A percentile compares a stretch with the other conserved stretches of the same genome.
These are phyloP conservation scores for Sesamia nonagrioides DNA, from an alignment of 1,140 invertebrate species.

Conservation along the genomic window DNA sequence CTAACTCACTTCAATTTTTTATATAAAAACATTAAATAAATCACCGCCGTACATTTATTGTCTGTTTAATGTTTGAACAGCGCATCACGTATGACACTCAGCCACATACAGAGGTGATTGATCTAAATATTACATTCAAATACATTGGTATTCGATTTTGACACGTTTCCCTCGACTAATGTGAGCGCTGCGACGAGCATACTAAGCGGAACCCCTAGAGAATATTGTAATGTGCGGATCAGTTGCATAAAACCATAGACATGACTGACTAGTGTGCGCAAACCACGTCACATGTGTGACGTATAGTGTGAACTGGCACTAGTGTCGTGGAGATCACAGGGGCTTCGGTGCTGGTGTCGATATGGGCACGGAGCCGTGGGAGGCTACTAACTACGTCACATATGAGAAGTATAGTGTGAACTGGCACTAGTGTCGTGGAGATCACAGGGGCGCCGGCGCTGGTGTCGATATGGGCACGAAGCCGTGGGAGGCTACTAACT, in stretches of 20 bases:
- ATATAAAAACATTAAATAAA: not conserved
- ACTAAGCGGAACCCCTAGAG: not conserved
- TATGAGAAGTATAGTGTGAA: no score
- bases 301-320: no score
- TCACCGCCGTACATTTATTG: not conserved
- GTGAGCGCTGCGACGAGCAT: not conserved
- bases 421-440: no score
- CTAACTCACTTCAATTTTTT: not conserved
- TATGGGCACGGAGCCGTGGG: not conserved
- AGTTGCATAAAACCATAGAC: no score
- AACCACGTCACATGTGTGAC: no score
- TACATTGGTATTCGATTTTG: slow-evolving; percentile 5
- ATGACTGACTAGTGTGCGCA: no score
- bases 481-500: not conserved
- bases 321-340: no score
- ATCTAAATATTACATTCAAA: slow-evolving; percentile 13
- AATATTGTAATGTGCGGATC: not conserved
- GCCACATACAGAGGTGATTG: not conserved
- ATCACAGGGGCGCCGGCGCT: not conserved
- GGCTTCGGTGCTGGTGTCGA: not conserved
- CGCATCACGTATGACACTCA: slow-evolving; percentile 1
- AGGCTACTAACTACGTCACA: not conserved
- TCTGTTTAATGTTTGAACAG: not conserved
- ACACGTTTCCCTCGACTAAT: slow-evolving; percentile 4
- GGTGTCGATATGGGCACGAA: not conserved